phyloP scores from a whole-genome alignment of 2,888 invertebrate genomes.

The Willowsia nigromaculata region DNA sequence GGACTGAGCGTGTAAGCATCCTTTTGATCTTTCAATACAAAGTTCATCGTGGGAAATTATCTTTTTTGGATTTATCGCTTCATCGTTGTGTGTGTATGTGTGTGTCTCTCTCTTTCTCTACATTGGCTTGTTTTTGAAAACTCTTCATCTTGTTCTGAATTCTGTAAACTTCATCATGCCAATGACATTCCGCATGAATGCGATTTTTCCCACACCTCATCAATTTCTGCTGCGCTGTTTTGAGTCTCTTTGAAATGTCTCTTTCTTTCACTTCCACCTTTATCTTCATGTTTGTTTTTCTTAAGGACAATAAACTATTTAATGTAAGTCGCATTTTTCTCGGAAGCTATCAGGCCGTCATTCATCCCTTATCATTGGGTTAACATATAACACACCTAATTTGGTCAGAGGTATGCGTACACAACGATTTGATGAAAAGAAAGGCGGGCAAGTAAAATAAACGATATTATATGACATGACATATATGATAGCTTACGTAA shows the following conservation, averaged over 20 bases:
- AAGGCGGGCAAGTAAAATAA: too few relatives aligned
- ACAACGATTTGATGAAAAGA: too few relatives aligned
- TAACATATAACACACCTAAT: too few relatives aligned
- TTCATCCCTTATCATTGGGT: too few relatives aligned
- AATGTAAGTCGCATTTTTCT: too few relatives aligned
- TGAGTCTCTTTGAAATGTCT: background rate
- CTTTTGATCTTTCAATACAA: conserved; percentile 13
- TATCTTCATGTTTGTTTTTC: background rate
- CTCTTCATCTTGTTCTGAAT: too few relatives aligned
- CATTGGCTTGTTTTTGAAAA: too few relatives aligned
- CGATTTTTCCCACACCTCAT: background rate
- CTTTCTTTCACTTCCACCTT: background rate
- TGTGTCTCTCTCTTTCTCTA: background rate
- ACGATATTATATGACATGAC: too few relatives aligned
- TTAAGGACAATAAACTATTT: background rate
- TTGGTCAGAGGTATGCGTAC: too few relatives aligned
- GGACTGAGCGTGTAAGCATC: conserved; percentile 16
- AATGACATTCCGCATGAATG: background rate
- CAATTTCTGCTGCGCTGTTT: conserved; percentile 11
- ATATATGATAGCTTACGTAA: too few relatives aligned
- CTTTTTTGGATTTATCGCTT: background rate
- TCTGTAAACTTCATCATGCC: background rate
- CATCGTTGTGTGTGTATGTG: too few relatives aligned
- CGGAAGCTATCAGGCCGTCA: too few relatives aligned
- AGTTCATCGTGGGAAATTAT: conserved; percentile 25